Conservation (phyloP, 2,888 invertebrate species). For the Eupithecia exiguata region DNA sequence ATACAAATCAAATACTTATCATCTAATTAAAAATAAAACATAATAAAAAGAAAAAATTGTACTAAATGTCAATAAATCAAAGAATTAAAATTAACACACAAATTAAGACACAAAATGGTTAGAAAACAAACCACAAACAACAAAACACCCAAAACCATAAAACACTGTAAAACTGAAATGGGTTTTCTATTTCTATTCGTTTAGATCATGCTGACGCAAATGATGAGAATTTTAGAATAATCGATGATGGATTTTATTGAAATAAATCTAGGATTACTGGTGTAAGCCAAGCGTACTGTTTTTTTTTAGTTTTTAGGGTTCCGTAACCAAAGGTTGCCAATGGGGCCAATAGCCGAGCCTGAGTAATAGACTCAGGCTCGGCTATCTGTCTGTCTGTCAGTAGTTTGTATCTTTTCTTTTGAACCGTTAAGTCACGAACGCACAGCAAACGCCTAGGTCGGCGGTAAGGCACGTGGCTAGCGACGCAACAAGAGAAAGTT, state of each 20-base stretch:
- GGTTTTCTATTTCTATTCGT: slow-evolving; percentile 35
- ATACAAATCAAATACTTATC: too few relatives aligned
- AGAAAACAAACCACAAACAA: not conserved
- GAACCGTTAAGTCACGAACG: not conserved
- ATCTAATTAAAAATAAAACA: too few relatives aligned
- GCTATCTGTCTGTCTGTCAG: not conserved
- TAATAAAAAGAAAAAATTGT: too few relatives aligned
- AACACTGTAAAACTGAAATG: slow-evolving; percentile 15
- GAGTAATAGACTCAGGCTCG: not conserved
- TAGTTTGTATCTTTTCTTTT: not conserved
- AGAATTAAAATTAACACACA: too few relatives aligned
- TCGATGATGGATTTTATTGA: slow-evolving; percentile 7
- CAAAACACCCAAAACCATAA: not conserved
- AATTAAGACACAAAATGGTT: not conserved
- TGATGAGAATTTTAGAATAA: slow-evolving; percentile 20
- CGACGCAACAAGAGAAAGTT: not conserved
- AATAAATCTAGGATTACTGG: not conserved
- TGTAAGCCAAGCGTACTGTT: not conserved
- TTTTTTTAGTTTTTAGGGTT: not conserved
- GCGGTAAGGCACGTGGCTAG: too few relatives aligned
- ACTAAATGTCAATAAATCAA: too few relatives aligned
- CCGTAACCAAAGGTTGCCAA: not conserved
- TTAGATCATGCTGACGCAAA: slow-evolving; percentile 28
- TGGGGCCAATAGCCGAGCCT: not conserved
- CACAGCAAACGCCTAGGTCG: not conserved